Base-by-base conservation (phyloP, 2,888 invertebrate genomes). In the Pristionchus fissidentatus region DNA sequence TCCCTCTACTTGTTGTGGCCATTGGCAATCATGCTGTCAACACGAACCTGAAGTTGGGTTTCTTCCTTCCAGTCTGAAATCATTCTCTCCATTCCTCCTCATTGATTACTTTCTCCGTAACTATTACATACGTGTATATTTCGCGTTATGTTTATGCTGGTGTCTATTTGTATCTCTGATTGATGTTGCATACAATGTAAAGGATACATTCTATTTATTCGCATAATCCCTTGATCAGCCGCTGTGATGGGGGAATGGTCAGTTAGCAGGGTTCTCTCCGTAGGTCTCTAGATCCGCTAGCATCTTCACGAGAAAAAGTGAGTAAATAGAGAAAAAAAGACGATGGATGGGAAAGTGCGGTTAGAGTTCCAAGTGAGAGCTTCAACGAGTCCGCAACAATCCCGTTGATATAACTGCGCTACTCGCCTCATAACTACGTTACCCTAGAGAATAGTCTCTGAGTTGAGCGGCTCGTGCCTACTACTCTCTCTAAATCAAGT, bases 261-360 rank as follows among this genome's bases (percentile, higher is more conserved):
- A 46, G 46, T 46, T 29, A 46, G n/a, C 38, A 38, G 38, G 57
- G 35, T 66, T 66, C 38, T 66, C 66, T 66, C 22, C 66, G 66
- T 35, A 29, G 66, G 38, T 38, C 66, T 66, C 66, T 66, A 66
- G 66, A 66, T 66, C 66, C 66, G 66, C 66, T 35, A 66, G 66
- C 66, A 66, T 35, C 66, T 66, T 38, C 66, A 66, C 66, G 66
- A 66, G 66, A 66, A 66, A 66, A 38, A 66, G 22, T 66, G 66
- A 38, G 66, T 66, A 66, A 66, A 66, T 66, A 66, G 66, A 66
- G 66, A 66, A 66, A n/a, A n/a, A 66, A 66, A 66, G 66, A 66
- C 13, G 66, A 22, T 66, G 66, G 66, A 38, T 29, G 38, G 66
- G 66, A 66, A 66, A 66, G 66, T 38, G 66, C 66, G 66, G 38